Evolutionary conservation across 2,888 invertebrate species (phyloP).

Genomic region (Cartodere bifasciata): DNA sequence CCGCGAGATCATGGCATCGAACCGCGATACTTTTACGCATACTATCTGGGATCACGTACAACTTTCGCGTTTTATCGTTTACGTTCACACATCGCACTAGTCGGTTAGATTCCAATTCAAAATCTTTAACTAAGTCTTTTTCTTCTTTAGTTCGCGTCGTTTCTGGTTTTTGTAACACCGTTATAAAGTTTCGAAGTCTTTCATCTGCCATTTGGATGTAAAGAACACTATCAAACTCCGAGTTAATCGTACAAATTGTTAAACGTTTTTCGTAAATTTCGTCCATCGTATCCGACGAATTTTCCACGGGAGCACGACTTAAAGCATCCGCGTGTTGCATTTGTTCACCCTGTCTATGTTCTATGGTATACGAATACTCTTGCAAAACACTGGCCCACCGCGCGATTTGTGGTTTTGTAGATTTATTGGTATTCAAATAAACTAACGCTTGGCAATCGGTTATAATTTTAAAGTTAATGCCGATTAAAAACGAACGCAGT

Average conservation of each 20-base stretch:
- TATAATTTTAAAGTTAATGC: conserved; percentile 18
- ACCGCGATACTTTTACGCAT: conserved; percentile 15
- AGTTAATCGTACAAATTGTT: no score
- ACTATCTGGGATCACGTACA: conserved; percentile 14
- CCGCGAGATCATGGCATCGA: conserved; percentile 12
- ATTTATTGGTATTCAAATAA: conserved; percentile 18
- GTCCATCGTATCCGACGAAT: no score
- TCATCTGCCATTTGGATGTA: conserved; percentile 12
- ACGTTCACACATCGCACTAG: conserved; percentile 7
- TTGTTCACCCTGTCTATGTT: conserved; percentile 14
- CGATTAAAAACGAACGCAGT: conserved; percentile 17
- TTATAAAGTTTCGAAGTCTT: conserved; percentile 10
- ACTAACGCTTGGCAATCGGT: conserved; percentile 22
- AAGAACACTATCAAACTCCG: conserved; percentile 11
- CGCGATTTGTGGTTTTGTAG: conserved; percentile 18
- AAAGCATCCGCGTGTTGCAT: conserved; percentile 19
- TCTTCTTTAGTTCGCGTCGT: conserved; percentile 8
- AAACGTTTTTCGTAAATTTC: no score
- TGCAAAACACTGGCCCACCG: conserved; percentile 15
- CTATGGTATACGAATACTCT: conserved; percentile 19
- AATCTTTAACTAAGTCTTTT: conserved; percentile 10
- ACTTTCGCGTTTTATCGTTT: conserved; percentile 8
- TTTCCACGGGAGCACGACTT: conserved; percentile 15
- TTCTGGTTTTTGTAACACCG: conserved; percentile 8
- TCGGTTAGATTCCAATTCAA: conserved; percentile 10